Evolutionary conservation across 2,113 vertebrate genomes (phyloP).

Genomic region (Erythrolamprus reginae): DNA sequence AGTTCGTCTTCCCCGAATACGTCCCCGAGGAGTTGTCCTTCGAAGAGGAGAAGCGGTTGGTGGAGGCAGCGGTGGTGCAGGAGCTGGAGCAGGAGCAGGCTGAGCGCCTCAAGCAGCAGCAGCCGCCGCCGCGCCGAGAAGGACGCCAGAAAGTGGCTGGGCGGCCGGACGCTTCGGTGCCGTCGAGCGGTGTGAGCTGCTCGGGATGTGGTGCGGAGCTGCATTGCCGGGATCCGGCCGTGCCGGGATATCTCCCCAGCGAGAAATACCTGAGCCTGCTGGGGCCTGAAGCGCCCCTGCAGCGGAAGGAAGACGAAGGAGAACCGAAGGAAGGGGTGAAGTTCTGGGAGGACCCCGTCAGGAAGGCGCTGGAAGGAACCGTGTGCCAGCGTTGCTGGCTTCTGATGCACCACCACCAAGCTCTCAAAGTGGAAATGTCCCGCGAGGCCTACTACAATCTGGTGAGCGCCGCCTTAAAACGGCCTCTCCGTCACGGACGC

Average conservation of each 20-base stretch:
- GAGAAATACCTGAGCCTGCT: slow-evolving; percentile 71
- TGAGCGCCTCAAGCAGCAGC: too few relatives aligned
- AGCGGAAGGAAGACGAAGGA: background rate
- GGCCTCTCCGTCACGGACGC: slow-evolving; percentile 47
- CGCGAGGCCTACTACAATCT: slow-evolving; percentile 68
- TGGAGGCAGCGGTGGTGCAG: background rate
- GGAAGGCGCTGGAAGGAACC: slow-evolving; percentile 41
- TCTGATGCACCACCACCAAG: slow-evolving; percentile 73
- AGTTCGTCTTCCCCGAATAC: slow-evolving; percentile 74
- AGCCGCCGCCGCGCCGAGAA: accelerated
- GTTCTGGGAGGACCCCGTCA: slow-evolving; percentile 53
- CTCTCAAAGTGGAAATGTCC: slow-evolving; percentile 68
- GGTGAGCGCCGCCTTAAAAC: slow-evolving; percentile 56
- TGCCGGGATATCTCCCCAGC: slow-evolving; percentile 79
- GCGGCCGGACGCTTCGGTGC: slow-evolving; percentile 49
- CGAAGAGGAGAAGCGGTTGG: background rate
- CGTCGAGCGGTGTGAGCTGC: slow-evolving; percentile 69
- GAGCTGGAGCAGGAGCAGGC: background rate
- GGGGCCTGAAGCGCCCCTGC: background rate
- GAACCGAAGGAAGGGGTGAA: slow-evolving; percentile 15
- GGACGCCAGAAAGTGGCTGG: background rate
- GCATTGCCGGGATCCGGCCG: slow-evolving; percentile 66
- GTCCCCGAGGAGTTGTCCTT: slow-evolving; percentile 31
- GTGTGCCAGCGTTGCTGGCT: slow-evolving; percentile 84
- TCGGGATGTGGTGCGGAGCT: slow-evolving; percentile 83